Percentiles rank a stretch among this genome's conserved stretches.
phyloP scores from a whole-genome alignment of 1,140 invertebrate genomes.

The Calosoma granatense region DNA sequence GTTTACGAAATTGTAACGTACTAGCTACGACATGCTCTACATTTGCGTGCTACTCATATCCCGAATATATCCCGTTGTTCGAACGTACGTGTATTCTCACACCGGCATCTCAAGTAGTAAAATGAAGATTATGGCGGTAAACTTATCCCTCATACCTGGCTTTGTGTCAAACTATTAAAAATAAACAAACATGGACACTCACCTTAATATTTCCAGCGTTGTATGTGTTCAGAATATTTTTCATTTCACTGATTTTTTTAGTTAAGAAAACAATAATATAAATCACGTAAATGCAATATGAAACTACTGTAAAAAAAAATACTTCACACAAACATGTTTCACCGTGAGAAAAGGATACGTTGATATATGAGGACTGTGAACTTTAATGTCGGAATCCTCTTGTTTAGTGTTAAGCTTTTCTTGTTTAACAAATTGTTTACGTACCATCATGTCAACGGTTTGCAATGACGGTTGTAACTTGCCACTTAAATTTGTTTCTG shows the following conservation, averaged over 20 bases:
- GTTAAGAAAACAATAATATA: not conserved
- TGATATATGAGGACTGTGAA: not conserved
- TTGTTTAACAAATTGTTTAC: constrained; percentile 41
- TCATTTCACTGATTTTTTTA: not conserved
- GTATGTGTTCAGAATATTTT: constrained; percentile 1
- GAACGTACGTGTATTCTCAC: not conserved
- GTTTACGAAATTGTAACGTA: constrained; percentile 13
- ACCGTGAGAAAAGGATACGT: constrained; percentile 11
- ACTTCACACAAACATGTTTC: not conserved
- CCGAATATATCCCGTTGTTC: not conserved
- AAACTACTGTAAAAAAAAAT: no score
- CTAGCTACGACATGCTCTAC: not conserved
- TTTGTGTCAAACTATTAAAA: not conserved
- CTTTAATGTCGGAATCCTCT: not conserved
- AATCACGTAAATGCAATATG: no score
- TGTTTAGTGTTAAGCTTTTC: constrained; percentile 16
- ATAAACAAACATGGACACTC: constrained; percentile 1
- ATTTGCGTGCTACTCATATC: not conserved
- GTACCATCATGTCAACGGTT: constrained; percentile 41
- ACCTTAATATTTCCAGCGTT: not conserved
- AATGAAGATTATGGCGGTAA: constrained; percentile 11
- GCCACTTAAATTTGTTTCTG: constrained; percentile 43
- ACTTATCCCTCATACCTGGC: not conserved
- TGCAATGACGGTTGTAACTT: constrained; percentile 38
- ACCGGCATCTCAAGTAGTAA: not conserved